Conservation (phyloP, 2,888 invertebrate species). For the Glaucopsyche alexis region DNA sequence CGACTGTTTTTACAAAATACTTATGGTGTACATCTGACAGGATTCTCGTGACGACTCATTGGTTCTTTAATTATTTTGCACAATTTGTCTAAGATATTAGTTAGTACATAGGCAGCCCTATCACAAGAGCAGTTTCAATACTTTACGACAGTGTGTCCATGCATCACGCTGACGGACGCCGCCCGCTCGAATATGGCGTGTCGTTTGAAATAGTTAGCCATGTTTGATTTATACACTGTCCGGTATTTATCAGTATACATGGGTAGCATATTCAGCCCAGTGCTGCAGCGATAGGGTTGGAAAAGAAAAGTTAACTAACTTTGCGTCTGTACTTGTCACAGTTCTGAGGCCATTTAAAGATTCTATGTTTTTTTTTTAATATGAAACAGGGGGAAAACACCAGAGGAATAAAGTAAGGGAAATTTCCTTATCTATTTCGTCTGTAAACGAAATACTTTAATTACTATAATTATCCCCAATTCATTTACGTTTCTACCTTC, state of each 20-base stretch:
- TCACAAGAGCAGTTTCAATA: not conserved
- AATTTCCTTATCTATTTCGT: too few relatives aligned
- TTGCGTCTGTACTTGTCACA: not conserved
- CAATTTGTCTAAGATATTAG: not conserved
- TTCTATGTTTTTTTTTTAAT: not conserved
- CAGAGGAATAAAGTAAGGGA: too few relatives aligned
- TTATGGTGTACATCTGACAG: too few relatives aligned
- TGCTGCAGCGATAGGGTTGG: not conserved
- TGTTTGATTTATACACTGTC: not conserved
- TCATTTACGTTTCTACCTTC: not conserved
- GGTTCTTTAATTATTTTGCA: too few relatives aligned
- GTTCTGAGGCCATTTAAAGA: not conserved
- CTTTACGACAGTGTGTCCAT: not conserved
- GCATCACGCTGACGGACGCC: constrained; percentile 16
- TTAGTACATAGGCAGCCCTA: not conserved
- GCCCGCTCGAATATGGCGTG: constrained; percentile 2
- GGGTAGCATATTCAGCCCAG: not conserved
- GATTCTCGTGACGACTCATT: too few relatives aligned
- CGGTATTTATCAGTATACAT: not conserved
- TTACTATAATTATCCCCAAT: not conserved
- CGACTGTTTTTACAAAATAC: too few relatives aligned
- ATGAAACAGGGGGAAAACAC: not conserved
- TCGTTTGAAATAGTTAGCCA: constrained; percentile 11
- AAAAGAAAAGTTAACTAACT: not conserved
- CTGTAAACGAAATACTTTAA: not conserved